Base-by-base conservation (phyloP, 2,113 vertebrate genomes). In the Sisor rabdophorus region DNA sequence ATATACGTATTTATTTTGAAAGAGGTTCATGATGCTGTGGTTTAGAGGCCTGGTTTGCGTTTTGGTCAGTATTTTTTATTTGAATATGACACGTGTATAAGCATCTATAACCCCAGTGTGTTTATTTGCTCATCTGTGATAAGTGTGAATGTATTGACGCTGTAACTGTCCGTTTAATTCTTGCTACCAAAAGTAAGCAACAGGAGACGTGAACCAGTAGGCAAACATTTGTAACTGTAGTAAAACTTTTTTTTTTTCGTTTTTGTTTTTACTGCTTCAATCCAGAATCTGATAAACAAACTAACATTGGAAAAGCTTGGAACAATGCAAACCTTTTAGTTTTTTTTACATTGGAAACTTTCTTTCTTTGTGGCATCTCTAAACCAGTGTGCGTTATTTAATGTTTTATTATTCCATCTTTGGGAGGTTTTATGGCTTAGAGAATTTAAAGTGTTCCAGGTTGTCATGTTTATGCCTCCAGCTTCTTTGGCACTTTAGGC, bases 1-100 rank as follows among this genome's bases (percentile, higher is more conserved):
- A 11, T 65, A n/a, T 47, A 2, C 2, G 20, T 77, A 77, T 77
- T 70, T 71, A 77, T 77, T 77, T 70, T 77, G 24, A 15, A 52
- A 70, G n/a, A 52, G 47, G 58, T 19, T 60, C 15, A 9, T 16
- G n/a, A 52, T 52, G 15, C 52, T 59, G 54, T 59, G 54, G 15
- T 44, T 10, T 26, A 44, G 40, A 65, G 50, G 24, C 55, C 30
- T 20, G 22, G 47, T 68, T 55, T 70, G 24, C 5, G 8, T 76
- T 53, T 59, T 77, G 40, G 47, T 32, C 40, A 67, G 74, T 63
- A 22, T 75, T 36, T 56, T 28, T 11, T 56, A 71, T 53, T 63
- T 75, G 53, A 53, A 24, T 22, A 36, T 28, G 48, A 28, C 50
- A 52, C 7, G 30, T 44, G 4, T 36, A 36, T 13, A 12, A 36